Evolutionary conservation across 2,888 invertebrate genomes (phyloP).

Genomic region (Ditula angustiorana): DNA sequence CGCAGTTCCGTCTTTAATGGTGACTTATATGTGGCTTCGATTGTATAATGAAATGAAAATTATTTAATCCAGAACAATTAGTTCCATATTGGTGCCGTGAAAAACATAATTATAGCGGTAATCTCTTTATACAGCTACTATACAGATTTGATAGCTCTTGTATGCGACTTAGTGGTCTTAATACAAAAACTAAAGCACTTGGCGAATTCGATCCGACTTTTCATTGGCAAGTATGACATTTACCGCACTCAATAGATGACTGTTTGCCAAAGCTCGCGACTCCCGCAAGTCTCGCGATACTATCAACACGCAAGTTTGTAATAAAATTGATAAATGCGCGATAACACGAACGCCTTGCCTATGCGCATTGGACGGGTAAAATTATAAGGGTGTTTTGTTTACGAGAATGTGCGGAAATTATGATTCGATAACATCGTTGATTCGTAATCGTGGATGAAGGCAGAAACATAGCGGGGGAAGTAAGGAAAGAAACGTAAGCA

Average conservation of each 20-base stretch:
- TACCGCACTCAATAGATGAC: conserved; percentile 8
- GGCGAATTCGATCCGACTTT: neutral
- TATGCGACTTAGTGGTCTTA: too few species aligned
- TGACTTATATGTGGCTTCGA: too few species aligned
- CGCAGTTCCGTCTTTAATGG: too few species aligned
- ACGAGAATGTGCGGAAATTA: conserved; percentile 32
- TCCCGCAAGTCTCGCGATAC: conserved; percentile 44
- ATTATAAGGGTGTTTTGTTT: conserved; percentile 32
- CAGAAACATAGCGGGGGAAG: too few species aligned
- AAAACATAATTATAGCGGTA: too few species aligned
- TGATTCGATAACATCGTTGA: conserved; percentile 20
- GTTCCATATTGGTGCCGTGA: too few species aligned
- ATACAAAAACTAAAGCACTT: too few species aligned
- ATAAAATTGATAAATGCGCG: conserved; percentile 69
- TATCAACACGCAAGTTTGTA: conserved; percentile 61
- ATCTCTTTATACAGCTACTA: too few species aligned
- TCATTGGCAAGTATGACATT: conserved; percentile 12
- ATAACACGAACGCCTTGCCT: conserved; percentile 44
- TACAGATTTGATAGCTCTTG: too few species aligned
- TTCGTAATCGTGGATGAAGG: neutral
- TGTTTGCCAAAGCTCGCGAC: conserved; percentile 39
- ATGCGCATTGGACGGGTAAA: conserved; percentile 27
- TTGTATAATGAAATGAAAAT: too few species aligned
- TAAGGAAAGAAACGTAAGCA: too few species aligned
- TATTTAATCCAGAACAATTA: too few species aligned